Base-by-base conservation (phyloP, 1,140 invertebrate genomes). In the Neodiprion virginianus region DNA sequence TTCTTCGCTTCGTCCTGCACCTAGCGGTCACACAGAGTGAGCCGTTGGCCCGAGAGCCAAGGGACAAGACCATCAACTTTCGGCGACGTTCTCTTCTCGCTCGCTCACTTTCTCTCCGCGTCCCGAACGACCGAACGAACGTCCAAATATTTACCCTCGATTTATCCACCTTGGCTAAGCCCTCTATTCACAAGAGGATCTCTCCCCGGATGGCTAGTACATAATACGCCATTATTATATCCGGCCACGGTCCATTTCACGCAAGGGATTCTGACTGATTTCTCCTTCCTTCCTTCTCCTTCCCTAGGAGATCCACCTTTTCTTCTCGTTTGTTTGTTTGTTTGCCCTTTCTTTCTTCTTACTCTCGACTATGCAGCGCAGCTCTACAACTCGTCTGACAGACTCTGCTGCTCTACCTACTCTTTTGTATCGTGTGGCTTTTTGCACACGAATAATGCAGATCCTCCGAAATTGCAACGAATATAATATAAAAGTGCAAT, bases 71-170 rank as follows among this genome's bases (percentile, higher is more conserved):
- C n/a, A 61, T 5, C 28, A 40, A 40, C 28, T 40, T 40, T 40
- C 28, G 28, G 28, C 28, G 53, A 7, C 53, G 53, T 61, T 17
- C 53, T 61, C 53, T 61, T 5, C 8, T 17, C 53, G 11, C 53
- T 61, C 53, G 11, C 53, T 61, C 53, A 61, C n/a, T 61, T 61
- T 40, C 28, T 4, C 53, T 17, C 53, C 53, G 4, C 28, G 1
- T 40, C 28, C n/a, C 53, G 11, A 12, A 61, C 28, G 79, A 73
- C 78, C 77, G 80, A 81, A 77, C 61, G 73, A 74, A 79, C 76
- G 83, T 86, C 84, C 84, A 85, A 86, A 86, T 86, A 86, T 86
- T 86, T 85, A 83, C 81, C 76, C 76, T 74, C 81, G 79, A 81
- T 83, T 75, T 77, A 75, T 76, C 53, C 53, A 61, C 53, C 53